These are phyloP conservation scores for Nannoperca obscura DNA, from an alignment of 2,797 vertebrate genomes.

Conservation along the genomic window DNA sequence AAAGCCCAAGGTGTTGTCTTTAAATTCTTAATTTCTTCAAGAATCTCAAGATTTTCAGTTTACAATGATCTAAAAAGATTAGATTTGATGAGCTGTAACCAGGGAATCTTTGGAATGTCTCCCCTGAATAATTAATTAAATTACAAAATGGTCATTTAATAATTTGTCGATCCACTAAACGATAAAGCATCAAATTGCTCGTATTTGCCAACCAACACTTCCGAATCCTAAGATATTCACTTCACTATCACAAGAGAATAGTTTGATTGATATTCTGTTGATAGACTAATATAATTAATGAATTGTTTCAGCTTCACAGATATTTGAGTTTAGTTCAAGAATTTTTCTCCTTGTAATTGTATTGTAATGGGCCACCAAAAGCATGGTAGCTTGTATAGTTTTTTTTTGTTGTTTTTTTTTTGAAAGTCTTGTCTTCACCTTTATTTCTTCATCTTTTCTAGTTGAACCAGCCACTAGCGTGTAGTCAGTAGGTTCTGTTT, in stretches of 20 bases:
- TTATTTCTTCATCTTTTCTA: background rate
- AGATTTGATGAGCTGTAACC: background rate
- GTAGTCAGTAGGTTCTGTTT: conserved; percentile 1
- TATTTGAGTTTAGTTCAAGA: background rate
- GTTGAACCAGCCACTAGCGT: background rate
- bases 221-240: background rate
- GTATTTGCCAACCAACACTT: background rate
- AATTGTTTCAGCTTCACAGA: background rate
- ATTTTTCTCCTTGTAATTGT: background rate
- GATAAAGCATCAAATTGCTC: background rate
- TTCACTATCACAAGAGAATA: background rate
- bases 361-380: background rate
- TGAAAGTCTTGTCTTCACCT: background rate
- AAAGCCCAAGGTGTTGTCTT: background rate
- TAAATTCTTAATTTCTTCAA: background rate
- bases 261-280: background rate
- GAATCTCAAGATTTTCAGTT: background rate
- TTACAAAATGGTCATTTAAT: background rate
- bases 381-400: background rate
- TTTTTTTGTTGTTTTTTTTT: background rate
- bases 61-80: background rate
- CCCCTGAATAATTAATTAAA: background rate
- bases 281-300: background rate
- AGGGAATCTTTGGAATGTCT: background rate
- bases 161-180: background rate